phyloP scores from a whole-genome alignment of 2,113 vertebrate species.

The Antechinus stuartii region DNA sequence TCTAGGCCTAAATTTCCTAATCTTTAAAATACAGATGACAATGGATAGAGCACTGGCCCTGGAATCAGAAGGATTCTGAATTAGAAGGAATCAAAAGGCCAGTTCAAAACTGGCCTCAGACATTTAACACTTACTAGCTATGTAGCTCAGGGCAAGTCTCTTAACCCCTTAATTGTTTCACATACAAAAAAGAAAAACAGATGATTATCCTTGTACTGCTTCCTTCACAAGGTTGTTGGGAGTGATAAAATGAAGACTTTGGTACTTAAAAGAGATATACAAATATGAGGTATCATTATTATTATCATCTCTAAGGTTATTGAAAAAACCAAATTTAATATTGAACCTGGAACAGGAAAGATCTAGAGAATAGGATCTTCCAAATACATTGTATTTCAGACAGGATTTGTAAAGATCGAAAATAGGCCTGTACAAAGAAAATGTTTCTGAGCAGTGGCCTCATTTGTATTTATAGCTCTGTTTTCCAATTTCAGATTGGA shows the following conservation, averaged over 20 bases:
- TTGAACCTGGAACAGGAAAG: not conserved
- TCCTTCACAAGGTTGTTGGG: not conserved
- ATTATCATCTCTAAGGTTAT: not conserved
- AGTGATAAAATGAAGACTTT: not conserved
- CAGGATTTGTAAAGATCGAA: slow-evolving; percentile 50
- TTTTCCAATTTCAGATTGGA: slow-evolving; percentile 69
- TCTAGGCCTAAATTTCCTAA: too few relatives aligned
- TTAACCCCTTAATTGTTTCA: too few relatives aligned
- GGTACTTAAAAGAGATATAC: not conserved
- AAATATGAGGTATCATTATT: not conserved
- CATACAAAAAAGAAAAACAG: not conserved
- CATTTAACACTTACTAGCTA: too few relatives aligned
- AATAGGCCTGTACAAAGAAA: not conserved
- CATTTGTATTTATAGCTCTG: slow-evolving; percentile 58
- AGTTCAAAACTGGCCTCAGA: too few relatives aligned
- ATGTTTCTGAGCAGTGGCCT: slow-evolving; percentile 26
- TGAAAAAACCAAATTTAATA: not conserved
- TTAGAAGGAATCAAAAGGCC: too few relatives aligned
- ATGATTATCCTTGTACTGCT: not conserved
- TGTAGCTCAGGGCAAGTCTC: too few relatives aligned
- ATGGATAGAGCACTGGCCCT: too few relatives aligned
- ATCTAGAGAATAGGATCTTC: not conserved
- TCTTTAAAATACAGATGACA: too few relatives aligned
- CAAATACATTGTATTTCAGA: not conserved
- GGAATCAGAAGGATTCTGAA: too few relatives aligned